Conservation (phyloP, 2,888 invertebrate genomes). For the Abrostola triplasia region DNA sequence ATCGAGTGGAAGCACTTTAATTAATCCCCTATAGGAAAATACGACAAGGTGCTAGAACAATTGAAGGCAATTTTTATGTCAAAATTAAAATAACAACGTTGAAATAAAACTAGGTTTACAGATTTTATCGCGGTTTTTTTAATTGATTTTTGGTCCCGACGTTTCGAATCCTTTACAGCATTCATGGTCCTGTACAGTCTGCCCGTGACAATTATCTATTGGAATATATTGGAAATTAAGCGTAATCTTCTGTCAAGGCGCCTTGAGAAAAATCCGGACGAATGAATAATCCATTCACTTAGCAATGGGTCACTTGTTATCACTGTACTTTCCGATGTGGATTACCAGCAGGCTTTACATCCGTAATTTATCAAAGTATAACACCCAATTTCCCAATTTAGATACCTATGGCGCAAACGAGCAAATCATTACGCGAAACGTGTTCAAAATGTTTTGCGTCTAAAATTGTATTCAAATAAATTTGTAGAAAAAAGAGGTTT, state of each 20-base stretch:
- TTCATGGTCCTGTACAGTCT: too few species aligned
- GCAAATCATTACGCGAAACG: constrained; percentile 8
- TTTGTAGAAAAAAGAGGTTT: neutral
- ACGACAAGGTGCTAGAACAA: constrained; percentile 27
- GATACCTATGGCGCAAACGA: constrained; percentile 16
- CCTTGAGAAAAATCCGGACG: constrained; percentile 43
- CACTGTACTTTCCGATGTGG: constrained; percentile 13
- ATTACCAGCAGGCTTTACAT: constrained; percentile 32
- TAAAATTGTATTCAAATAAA: neutral
- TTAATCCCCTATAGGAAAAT: constrained; percentile 59
- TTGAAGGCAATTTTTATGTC: neutral
- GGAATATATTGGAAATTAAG: too few species aligned
- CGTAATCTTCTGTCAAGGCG: too few species aligned
- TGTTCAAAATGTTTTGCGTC: constrained; percentile 6
- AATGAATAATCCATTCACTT: constrained; percentile 62
- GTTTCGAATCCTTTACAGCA: too few species aligned
- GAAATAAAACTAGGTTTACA: too few species aligned
- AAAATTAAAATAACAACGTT: too few species aligned
- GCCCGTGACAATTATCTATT: too few species aligned
- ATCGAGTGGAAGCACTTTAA: constrained; percentile 62
- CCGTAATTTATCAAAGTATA: constrained; percentile 32
- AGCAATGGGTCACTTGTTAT: constrained; percentile 50
- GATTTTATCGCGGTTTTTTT: too few species aligned
- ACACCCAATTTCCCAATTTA: constrained; percentile 16
- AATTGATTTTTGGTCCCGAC: too few species aligned